Conservation (phyloP, 2,113 vertebrate species). For the Ophiodon elongatus region DNA sequence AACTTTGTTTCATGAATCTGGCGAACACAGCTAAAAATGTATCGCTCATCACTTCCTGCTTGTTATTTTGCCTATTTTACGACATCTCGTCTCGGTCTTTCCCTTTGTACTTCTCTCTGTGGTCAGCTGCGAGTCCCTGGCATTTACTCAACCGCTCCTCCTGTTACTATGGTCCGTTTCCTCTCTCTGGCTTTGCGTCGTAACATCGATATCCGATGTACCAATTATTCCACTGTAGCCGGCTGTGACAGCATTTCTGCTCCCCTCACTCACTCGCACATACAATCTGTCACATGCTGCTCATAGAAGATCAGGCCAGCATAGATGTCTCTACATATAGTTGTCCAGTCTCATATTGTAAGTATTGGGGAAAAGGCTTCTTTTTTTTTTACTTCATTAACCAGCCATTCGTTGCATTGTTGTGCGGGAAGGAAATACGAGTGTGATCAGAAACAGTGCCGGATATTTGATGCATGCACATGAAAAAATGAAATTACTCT, state of each 20-base stretch:
- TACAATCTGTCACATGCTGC: not conserved
- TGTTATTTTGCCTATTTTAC: constrained; percentile 14
- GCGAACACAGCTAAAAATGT: constrained; percentile 1
- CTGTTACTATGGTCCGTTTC: constrained; percentile 19
- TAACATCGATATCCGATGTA: constrained; percentile 26
- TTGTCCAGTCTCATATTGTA: not conserved
- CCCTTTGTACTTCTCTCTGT: constrained; percentile 13
- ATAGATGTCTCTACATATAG: not conserved
- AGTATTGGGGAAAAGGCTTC: not conserved
- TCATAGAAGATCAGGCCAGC: not conserved
- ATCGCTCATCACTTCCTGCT: constrained; percentile 21
- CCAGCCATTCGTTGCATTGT: not conserved
- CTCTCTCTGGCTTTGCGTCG: constrained; percentile 9
- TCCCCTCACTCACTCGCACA: constrained; percentile 10
- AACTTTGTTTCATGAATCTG: not conserved
- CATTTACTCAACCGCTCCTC: constrained; percentile 17
- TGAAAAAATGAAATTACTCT: constrained; percentile 19
- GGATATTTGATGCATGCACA: constrained; percentile 42
- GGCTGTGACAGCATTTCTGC: constrained; percentile 31
- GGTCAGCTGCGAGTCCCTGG: constrained; percentile 29
- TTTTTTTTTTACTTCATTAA: not conserved
- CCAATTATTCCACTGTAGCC: constrained; percentile 16
- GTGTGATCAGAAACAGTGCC: constrained; percentile 18
- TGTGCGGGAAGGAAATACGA: constrained; percentile 28
- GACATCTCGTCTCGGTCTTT: constrained; percentile 8